A percentile compares a stretch with the other conserved stretches of the same genome.
Conservation (phyloP, 2,797 vertebrate species). For the Peromyscus aztecus region DNA sequence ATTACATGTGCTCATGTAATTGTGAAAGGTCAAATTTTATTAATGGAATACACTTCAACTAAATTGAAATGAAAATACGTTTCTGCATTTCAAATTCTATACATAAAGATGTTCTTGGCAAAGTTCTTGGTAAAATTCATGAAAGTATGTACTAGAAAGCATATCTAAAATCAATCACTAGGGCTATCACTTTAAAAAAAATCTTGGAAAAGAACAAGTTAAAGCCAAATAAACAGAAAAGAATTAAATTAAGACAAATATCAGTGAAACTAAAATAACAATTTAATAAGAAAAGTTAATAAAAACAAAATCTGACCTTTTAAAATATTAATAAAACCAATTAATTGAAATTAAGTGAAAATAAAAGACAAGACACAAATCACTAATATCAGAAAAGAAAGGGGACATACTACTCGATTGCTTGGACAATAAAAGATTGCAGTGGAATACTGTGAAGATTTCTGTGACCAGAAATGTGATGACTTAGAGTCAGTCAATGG, state of each 20-base stretch:
- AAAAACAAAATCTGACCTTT: background rate
- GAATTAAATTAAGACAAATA: background rate
- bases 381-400: background rate
- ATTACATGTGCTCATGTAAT: background rate
- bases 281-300: background rate
- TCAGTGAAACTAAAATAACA: background rate
- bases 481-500: background rate
- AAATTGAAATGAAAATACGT: slow-evolving; percentile 30
- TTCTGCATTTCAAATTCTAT: background rate
- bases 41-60: background rate
- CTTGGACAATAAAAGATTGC: background rate
- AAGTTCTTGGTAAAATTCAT: background rate
- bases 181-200: background rate
- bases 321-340: background rate
- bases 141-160: background rate
- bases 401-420: background rate
- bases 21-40: background rate
- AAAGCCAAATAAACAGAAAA: background rate
- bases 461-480: background rate
- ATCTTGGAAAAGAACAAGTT: background rate
- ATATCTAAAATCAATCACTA: background rate
- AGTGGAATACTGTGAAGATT: background rate
- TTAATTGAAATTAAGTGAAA: background rate
- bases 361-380: background rate
- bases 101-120: background rate